Base-by-base conservation (phyloP, 1,140 invertebrate genomes). In the Andricus grossulariae region DNA sequence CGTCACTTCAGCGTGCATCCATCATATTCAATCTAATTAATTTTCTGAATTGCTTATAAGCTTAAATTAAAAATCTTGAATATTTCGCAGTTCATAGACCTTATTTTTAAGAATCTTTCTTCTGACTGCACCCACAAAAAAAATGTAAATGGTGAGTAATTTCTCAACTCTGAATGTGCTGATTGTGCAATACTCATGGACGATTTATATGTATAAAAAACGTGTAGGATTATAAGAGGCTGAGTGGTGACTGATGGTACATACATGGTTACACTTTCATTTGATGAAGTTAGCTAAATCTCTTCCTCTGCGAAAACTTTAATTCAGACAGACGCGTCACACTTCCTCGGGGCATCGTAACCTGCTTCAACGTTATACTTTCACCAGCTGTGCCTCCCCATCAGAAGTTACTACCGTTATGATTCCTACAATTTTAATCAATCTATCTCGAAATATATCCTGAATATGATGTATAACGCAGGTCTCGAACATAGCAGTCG, bases 241-340 rank as follows among this genome's bases (percentile, higher is more conserved):
- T 45, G 6, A 7, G 39, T 45, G 15, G 5, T 10, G 21, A n/a
- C 3, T 39, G 25, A 18, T 66, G 60, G 15, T 66, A 60, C 60
- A 45, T n/a, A n/a, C 4, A 39, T 66, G 15, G n/a, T 66, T 66
- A 55, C 60, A 66, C 60, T 66, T 66, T 66, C 60, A 66, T 66
- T 66, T 66, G 60, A 66, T 45, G 60, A 66, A 66, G 32, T 66
- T 66, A 1, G 60, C 25, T 66, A n/a, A 66, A 66, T 66, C 25
- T 66, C 60, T 66, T 66, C 60, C 60, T 45, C 15, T 8, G 32
- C 60, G 25, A 16, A 66, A 66, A 66, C 25, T 66, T 39, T 66
- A 66, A 66, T 66, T 66, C 16, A 66, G 25, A 66, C 39, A 25
- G 25, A 25, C 60, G 25, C 25, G 21, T 6, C 57, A 66, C 25